Conservation (phyloP, 1,140 invertebrate genomes). For the Bradysia coprophila region DNA sequence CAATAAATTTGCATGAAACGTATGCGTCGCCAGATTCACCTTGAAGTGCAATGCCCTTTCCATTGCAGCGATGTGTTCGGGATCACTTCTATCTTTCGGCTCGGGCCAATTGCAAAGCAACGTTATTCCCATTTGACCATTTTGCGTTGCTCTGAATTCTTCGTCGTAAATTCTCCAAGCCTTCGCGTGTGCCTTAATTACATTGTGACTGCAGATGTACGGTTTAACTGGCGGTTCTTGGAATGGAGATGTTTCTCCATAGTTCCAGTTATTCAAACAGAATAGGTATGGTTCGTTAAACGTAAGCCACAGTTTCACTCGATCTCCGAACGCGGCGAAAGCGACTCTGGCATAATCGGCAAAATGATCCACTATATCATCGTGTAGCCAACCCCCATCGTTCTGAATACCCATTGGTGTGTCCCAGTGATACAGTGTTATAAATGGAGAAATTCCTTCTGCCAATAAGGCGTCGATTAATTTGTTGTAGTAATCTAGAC, state of each 20-base stretch:
- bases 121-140: background rate
- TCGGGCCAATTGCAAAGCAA: too few relatives aligned
- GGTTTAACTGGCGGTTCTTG: slow-evolving; percentile 22
- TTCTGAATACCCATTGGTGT: slow-evolving; percentile 16
- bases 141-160: slow-evolving; percentile 9
- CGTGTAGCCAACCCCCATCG: slow-evolving; percentile 23
- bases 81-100: background rate
- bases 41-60: too few relatives aligned
- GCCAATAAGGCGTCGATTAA: slow-evolving; percentile 25
- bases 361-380: slow-evolving; percentile 26
- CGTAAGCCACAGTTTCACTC: slow-evolving; percentile 32
- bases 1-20: too few relatives aligned
- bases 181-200: slow-evolving; percentile 31
- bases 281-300: slow-evolving; percentile 35
- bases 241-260: slow-evolving; percentile 18
- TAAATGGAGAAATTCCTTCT: slow-evolving; percentile 25
- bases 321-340: slow-evolving; percentile 18
- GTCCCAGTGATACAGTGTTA: slow-evolving; percentile 21
- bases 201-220: slow-evolving; percentile 30
- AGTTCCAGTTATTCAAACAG: slow-evolving; percentile 24
- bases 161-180: slow-evolving; percentile 26
- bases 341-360: slow-evolving; percentile 24
- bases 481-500: slow-evolving; percentile 14
- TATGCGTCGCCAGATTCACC: too few relatives aligned
- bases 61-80: too few relatives aligned